Evolutionary conservation across 2,888 invertebrate genomes (phyloP).

Genomic region (Drymonia ruficornis): DNA sequence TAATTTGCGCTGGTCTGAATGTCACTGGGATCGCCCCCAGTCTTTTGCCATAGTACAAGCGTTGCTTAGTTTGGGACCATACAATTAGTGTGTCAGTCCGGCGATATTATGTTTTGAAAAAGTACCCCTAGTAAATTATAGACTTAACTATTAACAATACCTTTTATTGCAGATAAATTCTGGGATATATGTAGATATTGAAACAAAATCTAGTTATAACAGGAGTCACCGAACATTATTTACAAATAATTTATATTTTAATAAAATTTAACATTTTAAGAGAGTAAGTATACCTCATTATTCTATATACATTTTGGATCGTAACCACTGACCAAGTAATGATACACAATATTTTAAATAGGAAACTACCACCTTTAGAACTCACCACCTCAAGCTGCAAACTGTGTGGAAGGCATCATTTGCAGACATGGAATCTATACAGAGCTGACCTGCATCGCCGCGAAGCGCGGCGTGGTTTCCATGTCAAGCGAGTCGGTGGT

Average conservation of each 20-base stretch:
- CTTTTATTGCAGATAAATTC: slow-evolving; percentile 32
- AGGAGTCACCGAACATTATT: background rate
- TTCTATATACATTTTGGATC: too few relatives aligned
- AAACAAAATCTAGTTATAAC: slow-evolving; percentile 19
- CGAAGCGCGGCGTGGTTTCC: slow-evolving; percentile 78
- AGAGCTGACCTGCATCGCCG: slow-evolving; percentile 86
- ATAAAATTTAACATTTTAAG: too few relatives aligned
- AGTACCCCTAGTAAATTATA: background rate
- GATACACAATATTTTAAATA: background rate
- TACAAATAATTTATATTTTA: background rate
- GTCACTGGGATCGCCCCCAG: too few relatives aligned
- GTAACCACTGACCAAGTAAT: background rate
- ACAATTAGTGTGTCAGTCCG: too few relatives aligned
- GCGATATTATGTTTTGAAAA: too few relatives aligned
- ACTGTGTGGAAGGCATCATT: slow-evolving; percentile 14
- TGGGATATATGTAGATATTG: slow-evolving; percentile 22
- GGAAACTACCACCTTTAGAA: background rate
- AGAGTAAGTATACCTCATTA: too few relatives aligned
- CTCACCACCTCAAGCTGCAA: background rate
- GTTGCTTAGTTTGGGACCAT: too few relatives aligned
- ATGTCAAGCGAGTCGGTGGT: slow-evolving; percentile 79
- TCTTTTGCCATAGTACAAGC: too few relatives aligned
- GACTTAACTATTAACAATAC: background rate
- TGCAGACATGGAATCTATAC: slow-evolving; percentile 57
- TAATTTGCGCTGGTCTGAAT: too few relatives aligned